A percentile compares a stretch with the other conserved stretches of the same genome.
These are phyloP conservation scores for Agrilus cyanescens DNA, from an alignment of 2,888 invertebrate species.

Conservation along the genomic window DNA sequence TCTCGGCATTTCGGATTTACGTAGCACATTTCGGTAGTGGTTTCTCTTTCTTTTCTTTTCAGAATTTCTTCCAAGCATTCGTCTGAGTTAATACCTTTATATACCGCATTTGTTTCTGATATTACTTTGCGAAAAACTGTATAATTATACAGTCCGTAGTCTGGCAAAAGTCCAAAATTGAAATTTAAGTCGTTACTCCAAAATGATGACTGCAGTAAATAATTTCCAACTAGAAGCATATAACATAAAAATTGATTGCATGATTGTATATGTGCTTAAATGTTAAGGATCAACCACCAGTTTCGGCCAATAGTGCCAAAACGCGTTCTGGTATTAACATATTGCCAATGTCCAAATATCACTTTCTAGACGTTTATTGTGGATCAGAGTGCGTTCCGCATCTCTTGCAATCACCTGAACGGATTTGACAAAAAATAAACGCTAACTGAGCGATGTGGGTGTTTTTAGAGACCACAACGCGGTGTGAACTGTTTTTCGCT, in stretches of 20 bases:
- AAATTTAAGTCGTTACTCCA: conserved; percentile 16
- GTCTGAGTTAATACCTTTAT: conserved; percentile 20
- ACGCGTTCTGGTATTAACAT: too few species aligned
- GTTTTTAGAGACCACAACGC: too few species aligned
- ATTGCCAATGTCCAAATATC: too few species aligned
- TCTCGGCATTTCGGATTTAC: conserved; percentile 18
- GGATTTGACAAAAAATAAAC: too few species aligned
- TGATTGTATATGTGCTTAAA: too few species aligned
- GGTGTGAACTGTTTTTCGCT: too few species aligned
- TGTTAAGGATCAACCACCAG: too few species aligned
- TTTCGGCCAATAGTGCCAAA: too few species aligned
- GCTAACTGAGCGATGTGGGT: too few species aligned
- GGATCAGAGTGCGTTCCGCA: too few species aligned
- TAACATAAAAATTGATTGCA: conserved; percentile 15
- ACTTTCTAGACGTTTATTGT: too few species aligned
- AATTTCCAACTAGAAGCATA: conserved; percentile 13
- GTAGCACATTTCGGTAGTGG: conserved; percentile 13
- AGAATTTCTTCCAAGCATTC: conserved; percentile 23
- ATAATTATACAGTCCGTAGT: conserved; percentile 20
- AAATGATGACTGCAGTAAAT: conserved; percentile 13
- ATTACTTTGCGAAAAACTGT: conserved; percentile 20
- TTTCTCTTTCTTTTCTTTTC: conserved; percentile 5
- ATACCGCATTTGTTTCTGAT: conserved; percentile 18
- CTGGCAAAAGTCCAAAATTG: conserved; percentile 4
- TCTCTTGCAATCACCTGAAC: too few species aligned